phyloP scores from a whole-genome alignment of 2,113 vertebrate genomes.

The Climacteris rufus region DNA sequence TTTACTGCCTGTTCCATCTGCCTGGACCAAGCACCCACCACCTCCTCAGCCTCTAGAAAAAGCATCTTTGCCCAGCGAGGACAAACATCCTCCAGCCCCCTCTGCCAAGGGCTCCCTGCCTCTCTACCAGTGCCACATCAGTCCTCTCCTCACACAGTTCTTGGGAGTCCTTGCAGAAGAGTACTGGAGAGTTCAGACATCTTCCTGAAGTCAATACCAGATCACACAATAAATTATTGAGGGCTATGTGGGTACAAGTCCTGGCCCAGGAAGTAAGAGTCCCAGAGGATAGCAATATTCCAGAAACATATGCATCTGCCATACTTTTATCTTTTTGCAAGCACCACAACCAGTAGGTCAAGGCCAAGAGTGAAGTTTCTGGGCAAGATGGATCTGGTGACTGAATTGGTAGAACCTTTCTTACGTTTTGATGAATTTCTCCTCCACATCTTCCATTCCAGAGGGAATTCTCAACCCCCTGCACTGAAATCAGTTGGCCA shows the following conservation, averaged over 20 bases:
- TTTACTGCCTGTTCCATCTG: neutral
- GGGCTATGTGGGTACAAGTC: neutral
- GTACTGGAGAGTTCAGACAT: neutral
- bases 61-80: neutral
- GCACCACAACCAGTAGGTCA: neutral
- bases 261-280: fast-evolving
- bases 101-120: neutral
- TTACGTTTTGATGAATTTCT: neutral
- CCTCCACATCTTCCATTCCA: neutral
- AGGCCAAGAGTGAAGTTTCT: neutral
- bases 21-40: neutral
- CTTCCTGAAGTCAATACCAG: neutral
- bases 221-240: neutral
- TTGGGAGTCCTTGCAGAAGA: neutral
- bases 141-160: neutral
- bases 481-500: neutral
- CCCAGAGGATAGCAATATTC: neutral
- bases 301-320: neutral
- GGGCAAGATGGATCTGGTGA: neutral
- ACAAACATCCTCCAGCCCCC: neutral
- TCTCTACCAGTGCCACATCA: neutral
- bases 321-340: neutral
- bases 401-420: neutral
- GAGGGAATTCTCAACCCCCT: neutral
- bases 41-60: neutral